phyloP scores from a whole-genome alignment of 2,797 vertebrate genomes.

The Gymnopithys bicolor region DNA sequence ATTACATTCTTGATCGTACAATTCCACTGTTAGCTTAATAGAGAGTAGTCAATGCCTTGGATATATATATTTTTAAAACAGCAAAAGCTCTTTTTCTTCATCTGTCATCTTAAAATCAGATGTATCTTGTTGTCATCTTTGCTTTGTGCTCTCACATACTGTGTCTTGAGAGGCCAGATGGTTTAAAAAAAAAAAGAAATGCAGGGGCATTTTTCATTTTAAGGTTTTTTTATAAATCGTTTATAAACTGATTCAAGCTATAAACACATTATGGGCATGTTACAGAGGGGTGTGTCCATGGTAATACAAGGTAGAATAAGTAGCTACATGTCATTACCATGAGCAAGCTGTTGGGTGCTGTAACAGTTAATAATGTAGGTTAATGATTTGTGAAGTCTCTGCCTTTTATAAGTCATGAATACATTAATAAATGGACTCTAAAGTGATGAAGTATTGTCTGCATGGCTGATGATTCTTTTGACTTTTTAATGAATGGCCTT shows the following conservation, averaged over 20 bases:
- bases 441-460: neutral
- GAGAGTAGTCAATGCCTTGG: neutral
- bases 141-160: neutral
- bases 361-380: conserved; percentile 14
- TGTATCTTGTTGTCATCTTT: neutral
- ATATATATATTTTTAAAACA: neutral
- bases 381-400: conserved; percentile 27
- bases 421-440: neutral
- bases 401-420: neutral
- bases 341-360: neutral
- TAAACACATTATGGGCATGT: neutral
- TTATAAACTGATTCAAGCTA: conserved; percentile 8
- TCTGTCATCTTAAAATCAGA: neutral
- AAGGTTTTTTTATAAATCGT: neutral
- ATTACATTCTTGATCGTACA: neutral
- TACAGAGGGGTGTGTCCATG: neutral
- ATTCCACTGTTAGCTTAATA: neutral
- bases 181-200: neutral
- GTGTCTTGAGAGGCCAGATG: conserved; percentile 18
- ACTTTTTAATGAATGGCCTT: neutral
- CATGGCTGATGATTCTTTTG: neutral
- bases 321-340: neutral
- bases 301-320: neutral
- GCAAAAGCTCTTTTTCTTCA: neutral
- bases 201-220: neutral